Evolutionary conservation across 2,888 invertebrate species (phyloP).

Genomic region (Drosophila infuscata): DNA sequence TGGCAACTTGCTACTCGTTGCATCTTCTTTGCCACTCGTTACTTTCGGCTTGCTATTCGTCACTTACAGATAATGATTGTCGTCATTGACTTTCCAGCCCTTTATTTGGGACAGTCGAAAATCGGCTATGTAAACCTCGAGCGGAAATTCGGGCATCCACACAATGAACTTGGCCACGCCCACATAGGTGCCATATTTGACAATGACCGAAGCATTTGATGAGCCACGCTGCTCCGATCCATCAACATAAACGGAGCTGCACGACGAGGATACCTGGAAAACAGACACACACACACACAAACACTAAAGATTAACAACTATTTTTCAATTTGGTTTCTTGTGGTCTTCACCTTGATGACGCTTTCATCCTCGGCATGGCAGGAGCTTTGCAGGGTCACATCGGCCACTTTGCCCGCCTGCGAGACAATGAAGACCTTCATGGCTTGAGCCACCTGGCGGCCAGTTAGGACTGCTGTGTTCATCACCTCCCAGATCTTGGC

Average conservation of each 20-base stretch:
- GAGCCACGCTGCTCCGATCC: conserved; percentile 98
- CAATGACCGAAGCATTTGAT: conserved; percentile 96
- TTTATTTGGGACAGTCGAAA: conserved; percentile 96
- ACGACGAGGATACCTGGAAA: conserved; percentile 95
- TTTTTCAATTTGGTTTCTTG: too few species aligned
- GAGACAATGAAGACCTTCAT: conserved; percentile 98
- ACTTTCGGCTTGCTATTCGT: neutral
- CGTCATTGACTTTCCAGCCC: conserved; percentile 96
- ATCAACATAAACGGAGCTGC: conserved; percentile 98
- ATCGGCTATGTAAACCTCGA: conserved; percentile 95
- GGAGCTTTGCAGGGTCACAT: conserved; percentile 97
- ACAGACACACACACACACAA: neutral
- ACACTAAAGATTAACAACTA: neutral
- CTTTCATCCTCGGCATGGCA: conserved; percentile 98
- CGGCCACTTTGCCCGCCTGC: conserved; percentile 96
- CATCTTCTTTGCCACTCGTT: neutral
- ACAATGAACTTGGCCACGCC: conserved; percentile 95
- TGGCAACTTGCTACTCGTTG: neutral
- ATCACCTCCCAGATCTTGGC: conserved; percentile 98
- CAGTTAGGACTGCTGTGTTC: conserved; percentile 97
- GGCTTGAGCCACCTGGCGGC: conserved; percentile 96
- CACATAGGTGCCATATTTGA: conserved; percentile 96
- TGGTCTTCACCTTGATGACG: conserved; percentile 92
- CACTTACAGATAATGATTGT: conserved; percentile 86
- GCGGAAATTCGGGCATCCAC: conserved; percentile 98